Evolutionary conservation across 2,888 invertebrate genomes (phyloP), one percentile per base, ranked within the genome.

Genomic region (Ctena decussata): DNA sequence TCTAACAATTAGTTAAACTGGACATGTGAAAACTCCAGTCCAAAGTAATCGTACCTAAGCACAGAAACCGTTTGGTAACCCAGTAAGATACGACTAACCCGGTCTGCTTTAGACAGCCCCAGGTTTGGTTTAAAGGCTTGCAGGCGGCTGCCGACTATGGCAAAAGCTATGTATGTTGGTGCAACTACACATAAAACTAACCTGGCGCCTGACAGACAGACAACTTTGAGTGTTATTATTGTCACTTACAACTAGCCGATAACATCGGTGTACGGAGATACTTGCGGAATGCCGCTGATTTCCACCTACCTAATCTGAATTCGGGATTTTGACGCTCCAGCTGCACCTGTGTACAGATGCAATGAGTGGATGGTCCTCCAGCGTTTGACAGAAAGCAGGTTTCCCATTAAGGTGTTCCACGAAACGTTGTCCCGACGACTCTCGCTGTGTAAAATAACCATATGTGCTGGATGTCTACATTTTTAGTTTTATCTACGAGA

Each of bases 51-150:
- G 15, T 6, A 6, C 15, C 41, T 11, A 41, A 41, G 41, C 41
- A 6, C 41, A 41, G 41, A 6, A n/a, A 41, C 15, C 6, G 15
- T 41, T 41, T 41, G 41, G 41, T n/a, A 15, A 41, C 41, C 41
- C 15, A 41, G 41, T 41, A 15, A 11, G 41, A 57, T 15, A 57
- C 57, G 6, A 24, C 12, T 57, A 3, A 57, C 57, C 30, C 65
- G 32, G 65, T 21, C 65, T 35, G 65, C 65, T 65, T 65, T 35
- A 65, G 65, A 65, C 65, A 65, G 65, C 35, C 65, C 65, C 27
- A 27, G 27, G 57, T 27, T 27, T 57, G 12, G 12, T 8, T 24
- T 1, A 24, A 11, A 24, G 21, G 21, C 12, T 46, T 11, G 15
- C 18, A 35, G 65, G 35, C 5, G 35, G 65, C 30, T 35, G 65